Conservation (phyloP, 2,113 vertebrate genomes). For the Syrmaticus mikado region DNA sequence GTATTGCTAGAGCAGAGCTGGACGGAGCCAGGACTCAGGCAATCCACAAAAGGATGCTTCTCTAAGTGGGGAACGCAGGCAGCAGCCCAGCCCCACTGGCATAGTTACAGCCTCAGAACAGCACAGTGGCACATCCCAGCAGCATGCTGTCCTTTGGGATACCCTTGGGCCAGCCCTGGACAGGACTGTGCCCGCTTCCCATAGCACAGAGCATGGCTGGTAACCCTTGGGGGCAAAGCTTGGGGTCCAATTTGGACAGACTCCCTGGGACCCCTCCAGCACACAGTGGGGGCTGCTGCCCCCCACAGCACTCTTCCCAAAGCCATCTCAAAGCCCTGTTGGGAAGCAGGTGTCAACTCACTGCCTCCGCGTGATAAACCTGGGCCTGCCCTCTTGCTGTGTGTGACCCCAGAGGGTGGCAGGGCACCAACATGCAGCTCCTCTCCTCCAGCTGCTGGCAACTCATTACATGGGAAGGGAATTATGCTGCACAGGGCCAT, state of each 20-base stretch:
- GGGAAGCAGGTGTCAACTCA: neutral
- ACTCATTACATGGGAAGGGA: neutral
- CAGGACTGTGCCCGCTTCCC: too few relatives aligned
- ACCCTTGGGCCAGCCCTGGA: neutral
- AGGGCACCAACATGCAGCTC: neutral
- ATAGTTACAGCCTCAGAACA: neutral
- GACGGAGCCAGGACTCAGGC: neutral
- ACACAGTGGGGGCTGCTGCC: neutral
- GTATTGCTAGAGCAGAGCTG: constrained; percentile 36
- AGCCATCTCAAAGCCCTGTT: neutral
- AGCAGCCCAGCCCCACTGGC: neutral
- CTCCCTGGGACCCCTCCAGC: neutral
- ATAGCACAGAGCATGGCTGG: too few relatives aligned
- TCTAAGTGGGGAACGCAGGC: rapidly evolving
- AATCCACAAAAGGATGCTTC: neutral
- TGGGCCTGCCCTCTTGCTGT: rapidly evolving
- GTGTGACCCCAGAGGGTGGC: neutral
- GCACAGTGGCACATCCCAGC: neutral
- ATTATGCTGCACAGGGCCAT: neutral
- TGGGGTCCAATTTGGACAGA: neutral
- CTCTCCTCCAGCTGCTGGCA: neutral
- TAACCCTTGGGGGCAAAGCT: neutral
- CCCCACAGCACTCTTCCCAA: neutral
- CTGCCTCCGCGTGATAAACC: rapidly evolving
- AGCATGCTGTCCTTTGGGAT: neutral